Base-by-base conservation (phyloP, 1,140 invertebrate species). In the Heliothis subflexa region DNA sequence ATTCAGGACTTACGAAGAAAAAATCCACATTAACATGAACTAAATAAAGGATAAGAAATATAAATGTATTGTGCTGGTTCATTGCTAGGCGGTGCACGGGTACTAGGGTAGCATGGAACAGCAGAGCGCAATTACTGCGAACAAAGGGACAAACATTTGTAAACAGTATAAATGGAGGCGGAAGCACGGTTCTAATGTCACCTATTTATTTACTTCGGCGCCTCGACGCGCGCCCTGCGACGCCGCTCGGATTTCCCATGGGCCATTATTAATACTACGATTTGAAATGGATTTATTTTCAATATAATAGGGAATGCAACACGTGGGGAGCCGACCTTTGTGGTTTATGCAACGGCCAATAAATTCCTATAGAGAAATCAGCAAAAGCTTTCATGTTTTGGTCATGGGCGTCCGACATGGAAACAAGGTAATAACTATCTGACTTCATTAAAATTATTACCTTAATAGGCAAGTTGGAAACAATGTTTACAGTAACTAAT, bases 281-380 rank as follows among this genome's bases (percentile, higher is more conserved):
- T 78, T 75, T 14, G 52, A 72, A 71, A 75, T 71, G 72, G 80
- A 81, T 81, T 81, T 81, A 81, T 78, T 81, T 74, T 70, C 73
- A 80, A 80, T 80, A 71, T 73, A 78, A 54, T 61, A 12, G 54
- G 54, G 47, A 47, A 73, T 73, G 54, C 16, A 59, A 47, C 45
- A 59, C 16, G 47, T 3, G 18, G 14, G 49, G 25, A 33, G 21
- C 21, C 25, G 47, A 52, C 47, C 14, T 52, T 33, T 33, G 33
- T 33, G 33, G 33, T 7, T n/a, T 50, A 50, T 14, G 50, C 13
- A 14, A 40, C 14, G 14, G 40, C 4, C 33, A 10, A 64, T 64
- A 12, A 11, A 40, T 64, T 64, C 40, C 16, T 12, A 45, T 45
- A 18, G 40, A 14, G 18, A 33, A 0, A 33, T 33, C 3, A 33